Percentiles rank a stretch among this genome's conserved stretches.
Conservation (phyloP, 2,113 vertebrate species). For the Scalopus aquaticus region DNA sequence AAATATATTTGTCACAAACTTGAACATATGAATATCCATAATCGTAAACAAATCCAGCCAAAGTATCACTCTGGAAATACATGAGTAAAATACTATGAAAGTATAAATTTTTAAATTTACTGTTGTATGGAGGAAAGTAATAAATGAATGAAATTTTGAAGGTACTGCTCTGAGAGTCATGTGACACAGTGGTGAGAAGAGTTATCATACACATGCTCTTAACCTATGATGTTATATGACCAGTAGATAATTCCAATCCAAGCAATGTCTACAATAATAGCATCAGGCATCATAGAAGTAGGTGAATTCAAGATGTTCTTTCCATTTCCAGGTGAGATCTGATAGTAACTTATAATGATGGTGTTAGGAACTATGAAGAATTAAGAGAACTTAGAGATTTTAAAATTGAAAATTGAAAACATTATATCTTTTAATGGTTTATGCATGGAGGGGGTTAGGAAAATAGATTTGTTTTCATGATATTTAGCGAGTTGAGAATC, state of each 20-base stretch:
- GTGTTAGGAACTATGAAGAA: too few species aligned
- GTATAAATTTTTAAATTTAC: not conserved
- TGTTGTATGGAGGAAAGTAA: not conserved
- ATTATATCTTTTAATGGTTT: too few species aligned
- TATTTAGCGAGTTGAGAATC: too few species aligned
- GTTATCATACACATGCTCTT: not conserved
- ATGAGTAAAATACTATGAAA: not conserved
- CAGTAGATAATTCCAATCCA: not conserved
- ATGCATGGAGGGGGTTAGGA: too few species aligned
- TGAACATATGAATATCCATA: not conserved
- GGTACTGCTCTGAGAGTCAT: not conserved
- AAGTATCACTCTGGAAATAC: not conserved
- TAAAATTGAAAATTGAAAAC: too few species aligned
- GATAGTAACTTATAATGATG: too few species aligned
- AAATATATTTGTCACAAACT: not conserved
- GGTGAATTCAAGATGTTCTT: too few species aligned
- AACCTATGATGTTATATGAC: not conserved
- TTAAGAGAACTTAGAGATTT: too few species aligned
- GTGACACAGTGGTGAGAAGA: not conserved
- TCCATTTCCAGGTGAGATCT: too few species aligned
- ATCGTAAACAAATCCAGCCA: not conserved
- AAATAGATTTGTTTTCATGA: too few species aligned
- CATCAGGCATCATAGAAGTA: not conserved
- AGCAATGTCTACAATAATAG: not conserved
- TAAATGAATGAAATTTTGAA: not conserved